Conservation (phyloP, 2,888 invertebrate genomes). For the Drosophila sordidula region DNA sequence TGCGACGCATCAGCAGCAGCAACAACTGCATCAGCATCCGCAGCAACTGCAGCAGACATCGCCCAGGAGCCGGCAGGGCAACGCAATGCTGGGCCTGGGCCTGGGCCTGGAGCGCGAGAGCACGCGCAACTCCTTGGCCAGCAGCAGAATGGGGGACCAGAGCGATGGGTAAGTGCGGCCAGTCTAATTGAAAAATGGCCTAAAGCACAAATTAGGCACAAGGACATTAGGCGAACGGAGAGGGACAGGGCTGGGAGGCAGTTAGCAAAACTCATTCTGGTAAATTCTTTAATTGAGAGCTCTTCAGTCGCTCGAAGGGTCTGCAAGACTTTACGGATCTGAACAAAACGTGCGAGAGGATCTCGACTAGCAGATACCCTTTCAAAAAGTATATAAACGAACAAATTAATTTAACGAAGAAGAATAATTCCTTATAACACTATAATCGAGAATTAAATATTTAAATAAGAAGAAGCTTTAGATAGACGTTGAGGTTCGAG, state of each 20-base stretch:
- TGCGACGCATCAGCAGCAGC: constrained; percentile 48
- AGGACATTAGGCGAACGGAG: background rate
- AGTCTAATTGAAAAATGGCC: constrained; percentile 16
- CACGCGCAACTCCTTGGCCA: constrained; percentile 70
- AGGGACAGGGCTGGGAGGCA: background rate
- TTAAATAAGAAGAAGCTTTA: too few species aligned
- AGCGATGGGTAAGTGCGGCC: constrained; percentile 64
- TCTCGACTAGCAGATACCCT: background rate
- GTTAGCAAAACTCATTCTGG: background rate
- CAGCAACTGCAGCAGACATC: constrained; percentile 61
- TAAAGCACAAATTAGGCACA: constrained; percentile 1
- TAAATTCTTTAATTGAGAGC: background rate
- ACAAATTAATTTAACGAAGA: too few species aligned
- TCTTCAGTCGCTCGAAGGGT: background rate
- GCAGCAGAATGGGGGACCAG: constrained; percentile 70
- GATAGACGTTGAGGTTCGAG: too few species aligned
- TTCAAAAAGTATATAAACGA: background rate
- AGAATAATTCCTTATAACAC: too few species aligned
- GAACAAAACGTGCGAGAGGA: background rate
- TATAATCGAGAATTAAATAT: too few species aligned
- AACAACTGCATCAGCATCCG: constrained; percentile 29
- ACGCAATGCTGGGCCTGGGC: constrained; percentile 23
- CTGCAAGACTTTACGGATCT: background rate
- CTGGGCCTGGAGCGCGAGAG: constrained; percentile 59
- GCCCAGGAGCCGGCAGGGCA: constrained; percentile 47